Conservation (phyloP, 1,140 invertebrate species). For the Heliothis subflexa region DNA sequence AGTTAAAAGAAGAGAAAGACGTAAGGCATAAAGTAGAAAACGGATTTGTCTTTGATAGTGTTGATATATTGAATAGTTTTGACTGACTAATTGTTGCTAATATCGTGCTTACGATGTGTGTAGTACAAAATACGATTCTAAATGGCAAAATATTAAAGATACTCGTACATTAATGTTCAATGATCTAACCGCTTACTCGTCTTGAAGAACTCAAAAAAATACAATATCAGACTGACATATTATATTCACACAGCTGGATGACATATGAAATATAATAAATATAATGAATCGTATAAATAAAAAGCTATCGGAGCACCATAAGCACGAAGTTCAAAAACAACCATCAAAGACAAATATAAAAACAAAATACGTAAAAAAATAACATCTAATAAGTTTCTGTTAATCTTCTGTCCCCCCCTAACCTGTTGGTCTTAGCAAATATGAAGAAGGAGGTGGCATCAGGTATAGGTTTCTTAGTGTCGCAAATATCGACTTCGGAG, state of each 20-base stretch:
- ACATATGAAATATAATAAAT: not conserved
- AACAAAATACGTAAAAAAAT: slow-evolving; percentile 64
- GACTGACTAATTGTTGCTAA: not conserved
- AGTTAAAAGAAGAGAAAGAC: slow-evolving; percentile 58
- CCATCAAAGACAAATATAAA: slow-evolving; percentile 50
- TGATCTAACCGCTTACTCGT: slow-evolving; percentile 10
- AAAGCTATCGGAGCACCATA: slow-evolving; percentile 16
- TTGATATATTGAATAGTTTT: not conserved
- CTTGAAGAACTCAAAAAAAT: not conserved
- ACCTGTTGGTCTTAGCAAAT: slow-evolving; percentile 97
- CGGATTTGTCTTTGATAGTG: slow-evolving; percentile 47
- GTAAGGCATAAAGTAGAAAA: slow-evolving; percentile 61
- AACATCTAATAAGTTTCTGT: slow-evolving; percentile 69
- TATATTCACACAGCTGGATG: slow-evolving; percentile 4
- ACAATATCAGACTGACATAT: not conserved
- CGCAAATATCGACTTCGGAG: slow-evolving; percentile 95
- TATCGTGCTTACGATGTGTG: slow-evolving; percentile 12
- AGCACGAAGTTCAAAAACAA: not conserved
- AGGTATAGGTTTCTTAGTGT: slow-evolving; percentile 97
- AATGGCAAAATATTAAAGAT: slow-evolving; percentile 20
- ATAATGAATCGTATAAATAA: not conserved
- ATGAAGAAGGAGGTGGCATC: slow-evolving; percentile 97
- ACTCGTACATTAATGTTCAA: not conserved
- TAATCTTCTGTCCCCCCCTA: slow-evolving; percentile 69
- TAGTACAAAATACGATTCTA: slow-evolving; percentile 22